Conservation (phyloP, 2,113 vertebrate species). For the Caranx ignobilis region DNA sequence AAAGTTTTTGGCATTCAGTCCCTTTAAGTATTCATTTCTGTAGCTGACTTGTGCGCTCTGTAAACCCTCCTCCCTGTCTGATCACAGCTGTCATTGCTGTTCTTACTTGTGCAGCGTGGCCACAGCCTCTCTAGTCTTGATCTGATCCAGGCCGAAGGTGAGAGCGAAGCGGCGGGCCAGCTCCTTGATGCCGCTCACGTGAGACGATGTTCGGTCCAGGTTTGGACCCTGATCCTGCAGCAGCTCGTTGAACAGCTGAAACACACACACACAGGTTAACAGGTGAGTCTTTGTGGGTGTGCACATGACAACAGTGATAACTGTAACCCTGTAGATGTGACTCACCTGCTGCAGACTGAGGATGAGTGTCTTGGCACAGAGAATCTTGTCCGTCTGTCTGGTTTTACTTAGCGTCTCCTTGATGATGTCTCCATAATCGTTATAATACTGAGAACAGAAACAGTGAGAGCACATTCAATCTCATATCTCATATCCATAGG, state of each 20-base stretch:
- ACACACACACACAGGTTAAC: constrained; percentile 16
- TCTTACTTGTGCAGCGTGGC: constrained; percentile 98
- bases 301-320: not conserved
- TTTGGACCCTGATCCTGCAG: constrained; percentile 98
- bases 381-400: constrained; percentile 98
- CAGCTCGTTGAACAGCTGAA: constrained; percentile 96
- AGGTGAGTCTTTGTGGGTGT: not conserved
- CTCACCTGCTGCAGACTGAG: constrained; percentile 99
- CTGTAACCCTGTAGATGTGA: not conserved
- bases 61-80: not conserved
- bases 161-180: constrained; percentile 97
- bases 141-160: constrained; percentile 98
- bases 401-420: constrained; percentile 99
- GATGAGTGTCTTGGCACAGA: constrained; percentile 99
- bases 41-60: too few relatives aligned
- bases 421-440: constrained; percentile 99
- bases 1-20: not conserved
- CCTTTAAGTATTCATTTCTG: too few relatives aligned
- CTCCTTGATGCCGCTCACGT: constrained; percentile 98
- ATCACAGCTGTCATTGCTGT: not conserved
- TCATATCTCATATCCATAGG: not conserved
- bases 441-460: constrained; percentile 90
- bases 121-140: constrained; percentile 98
- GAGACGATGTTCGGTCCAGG: constrained; percentile 96
- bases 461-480: not conserved